Evolutionary conservation across 2,888 invertebrate genomes (phyloP).

Genomic region (Dicroscelio sp.): DNA sequence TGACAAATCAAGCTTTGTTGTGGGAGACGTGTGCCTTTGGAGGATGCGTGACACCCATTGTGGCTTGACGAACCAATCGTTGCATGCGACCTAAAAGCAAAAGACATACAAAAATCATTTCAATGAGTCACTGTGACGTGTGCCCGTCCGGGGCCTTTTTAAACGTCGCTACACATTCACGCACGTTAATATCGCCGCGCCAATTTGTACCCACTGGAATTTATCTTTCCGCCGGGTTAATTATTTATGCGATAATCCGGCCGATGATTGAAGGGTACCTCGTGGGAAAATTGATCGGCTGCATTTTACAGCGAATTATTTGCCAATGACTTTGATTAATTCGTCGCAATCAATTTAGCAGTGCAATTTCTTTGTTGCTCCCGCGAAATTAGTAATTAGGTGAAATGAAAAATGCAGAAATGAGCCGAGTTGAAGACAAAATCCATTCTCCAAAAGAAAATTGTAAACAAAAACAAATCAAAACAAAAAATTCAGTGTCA

Average conservation of each 20-base stretch:
- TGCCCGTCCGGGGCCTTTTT: slow-evolving; percentile 21
- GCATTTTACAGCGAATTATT: too few species aligned
- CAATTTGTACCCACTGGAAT: slow-evolving; percentile 31
- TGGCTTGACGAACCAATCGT: slow-evolving; percentile 69
- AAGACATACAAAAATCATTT: slow-evolving; percentile 73
- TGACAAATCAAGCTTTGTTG: slow-evolving; percentile 81
- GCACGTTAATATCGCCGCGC: slow-evolving; percentile 18
- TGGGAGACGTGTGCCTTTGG: slow-evolving; percentile 58
- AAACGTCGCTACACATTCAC: slow-evolving; percentile 52
- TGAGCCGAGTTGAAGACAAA: too few species aligned
- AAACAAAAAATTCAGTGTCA: too few species aligned
- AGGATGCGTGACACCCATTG: slow-evolving; percentile 66
- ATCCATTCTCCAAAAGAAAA: too few species aligned
- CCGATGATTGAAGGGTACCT: not conserved
- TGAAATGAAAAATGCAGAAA: too few species aligned
- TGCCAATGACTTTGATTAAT: too few species aligned
- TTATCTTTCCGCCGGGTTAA: slow-evolving; percentile 25
- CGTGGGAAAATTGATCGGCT: too few species aligned
- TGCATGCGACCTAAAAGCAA: slow-evolving; percentile 59
- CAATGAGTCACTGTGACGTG: slow-evolving; percentile 75
- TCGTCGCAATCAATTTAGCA: too few species aligned
- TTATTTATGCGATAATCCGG: slow-evolving; percentile 25
- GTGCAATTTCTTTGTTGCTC: too few species aligned
- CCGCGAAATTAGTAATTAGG: too few species aligned
- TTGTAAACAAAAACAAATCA: too few species aligned